Evolutionary conservation across 2,797 vertebrate species (phyloP).

Genomic region (Enteromius fasciolatus): DNA sequence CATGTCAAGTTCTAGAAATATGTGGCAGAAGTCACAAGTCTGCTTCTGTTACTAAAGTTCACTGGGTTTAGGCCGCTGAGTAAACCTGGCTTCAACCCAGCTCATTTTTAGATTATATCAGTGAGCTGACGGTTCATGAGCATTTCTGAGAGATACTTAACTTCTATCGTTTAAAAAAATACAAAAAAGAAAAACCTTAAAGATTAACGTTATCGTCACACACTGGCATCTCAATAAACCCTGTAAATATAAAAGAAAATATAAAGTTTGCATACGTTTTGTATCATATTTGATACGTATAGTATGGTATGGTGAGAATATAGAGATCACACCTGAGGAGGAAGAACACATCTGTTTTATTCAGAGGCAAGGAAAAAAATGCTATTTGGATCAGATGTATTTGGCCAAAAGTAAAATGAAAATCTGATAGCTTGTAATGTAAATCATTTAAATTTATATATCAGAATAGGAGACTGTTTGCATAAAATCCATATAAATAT

Average conservation of each 20-base stretch:
- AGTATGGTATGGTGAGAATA: not conserved
- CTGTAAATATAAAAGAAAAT: not conserved
- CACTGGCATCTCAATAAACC: not conserved
- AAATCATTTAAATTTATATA: not conserved
- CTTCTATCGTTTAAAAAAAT: not conserved
- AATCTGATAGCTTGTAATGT: not conserved
- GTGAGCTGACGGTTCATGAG: not conserved
- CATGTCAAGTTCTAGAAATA: conserved; percentile 19
- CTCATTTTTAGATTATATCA: not conserved
- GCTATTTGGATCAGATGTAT: not conserved
- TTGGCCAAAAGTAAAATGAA: not conserved
- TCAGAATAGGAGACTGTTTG: not conserved
- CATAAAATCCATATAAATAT: not conserved
- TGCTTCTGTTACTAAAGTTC: conserved; percentile 28
- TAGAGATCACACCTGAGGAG: not conserved
- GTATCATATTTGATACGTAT: not conserved
- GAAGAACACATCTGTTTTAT: not conserved
- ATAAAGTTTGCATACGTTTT: not conserved
- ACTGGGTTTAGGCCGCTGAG: conserved; percentile 7
- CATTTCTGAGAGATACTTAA: not conserved
- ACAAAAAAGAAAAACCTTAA: not conserved
- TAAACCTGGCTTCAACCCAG: conserved; percentile 18
- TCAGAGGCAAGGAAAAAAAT: not conserved
- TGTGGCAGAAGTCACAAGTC: conserved; percentile 20
- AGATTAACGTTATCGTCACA: not conserved